Evolutionary conservation across 2,797 vertebrate species (phyloP).

Genomic region (Semaprochilodus insignis): DNA sequence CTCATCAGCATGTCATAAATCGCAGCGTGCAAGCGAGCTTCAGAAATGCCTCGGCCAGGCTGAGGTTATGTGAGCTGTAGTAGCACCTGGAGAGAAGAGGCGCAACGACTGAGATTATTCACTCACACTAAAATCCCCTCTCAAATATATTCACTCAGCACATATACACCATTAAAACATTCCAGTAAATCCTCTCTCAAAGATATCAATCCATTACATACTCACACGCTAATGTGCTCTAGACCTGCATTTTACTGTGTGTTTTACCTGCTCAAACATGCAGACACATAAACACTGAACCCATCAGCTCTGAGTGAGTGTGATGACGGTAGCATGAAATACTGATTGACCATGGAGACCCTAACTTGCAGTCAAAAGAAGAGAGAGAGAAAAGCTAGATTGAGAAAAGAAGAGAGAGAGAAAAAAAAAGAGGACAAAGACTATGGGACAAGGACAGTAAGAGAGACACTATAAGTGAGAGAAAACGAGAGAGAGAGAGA

Average conservation of each 20-base stretch:
- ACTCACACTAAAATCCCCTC: conserved; percentile 26
- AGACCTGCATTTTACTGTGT: background rate
- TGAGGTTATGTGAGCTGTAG: conserved; percentile 15
- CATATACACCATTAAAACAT: background rate
- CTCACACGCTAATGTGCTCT: background rate
- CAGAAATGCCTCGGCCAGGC: conserved; percentile 35
- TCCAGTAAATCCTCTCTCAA: background rate
- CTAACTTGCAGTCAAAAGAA: conserved; percentile 18
- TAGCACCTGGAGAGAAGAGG: conserved; percentile 40
- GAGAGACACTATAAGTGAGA: too few relatives aligned
- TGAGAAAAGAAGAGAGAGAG: background rate
- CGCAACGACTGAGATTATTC: conserved; percentile 35
- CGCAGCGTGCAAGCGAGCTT: conserved; percentile 38
- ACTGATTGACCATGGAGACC: conserved; percentile 51
- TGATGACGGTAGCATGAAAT: conserved; percentile 45
- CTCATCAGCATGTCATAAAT: conserved; percentile 76
- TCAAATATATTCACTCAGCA: conserved; percentile 11
- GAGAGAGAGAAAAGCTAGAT: background rate
- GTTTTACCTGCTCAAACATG: background rate
- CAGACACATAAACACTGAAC: background rate
- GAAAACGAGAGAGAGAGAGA: too few relatives aligned
- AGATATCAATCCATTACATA: background rate
- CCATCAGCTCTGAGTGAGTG: background rate
- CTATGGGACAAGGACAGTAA: too few relatives aligned
- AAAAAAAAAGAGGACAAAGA: too few relatives aligned